These are phyloP conservation scores for Prietella phreatophila DNA, from an alignment of 2,113 vertebrate species.

Conservation along the genomic window DNA sequence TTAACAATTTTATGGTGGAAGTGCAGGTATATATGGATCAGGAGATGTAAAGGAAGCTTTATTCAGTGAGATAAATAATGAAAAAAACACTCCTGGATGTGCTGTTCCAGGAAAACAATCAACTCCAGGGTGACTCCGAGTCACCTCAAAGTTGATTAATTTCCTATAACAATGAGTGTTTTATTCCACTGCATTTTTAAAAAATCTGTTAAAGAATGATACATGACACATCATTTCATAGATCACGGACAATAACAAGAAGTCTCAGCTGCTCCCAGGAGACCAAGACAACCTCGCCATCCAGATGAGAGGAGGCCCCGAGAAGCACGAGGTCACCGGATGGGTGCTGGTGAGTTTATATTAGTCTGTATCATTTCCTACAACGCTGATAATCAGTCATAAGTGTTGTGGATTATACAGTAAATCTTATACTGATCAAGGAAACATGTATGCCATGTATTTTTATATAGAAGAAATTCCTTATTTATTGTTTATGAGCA, in stretches of 20 bases:
- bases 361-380: not conserved
- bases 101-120: not conserved
- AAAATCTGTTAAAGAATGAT: not conserved
- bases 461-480: not conserved
- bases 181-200: not conserved
- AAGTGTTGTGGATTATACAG: not conserved
- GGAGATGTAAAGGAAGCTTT: no score
- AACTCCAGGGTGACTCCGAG: not conserved
- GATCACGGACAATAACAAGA: constrained; percentile 65
- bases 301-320: constrained; percentile 89
- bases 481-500: not conserved
- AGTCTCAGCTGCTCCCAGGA: constrained; percentile 83
- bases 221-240: constrained; percentile 26
- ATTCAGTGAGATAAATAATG: not conserved
- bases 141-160: no score
- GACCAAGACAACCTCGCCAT: constrained; percentile 90
- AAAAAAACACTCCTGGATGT: not conserved
- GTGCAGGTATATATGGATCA: no score
- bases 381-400: not conserved
- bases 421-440: not conserved
- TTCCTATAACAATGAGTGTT: not conserved
- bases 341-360: constrained; percentile 85
- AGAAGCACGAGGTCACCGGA: constrained; percentile 93
- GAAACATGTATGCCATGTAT: not conserved
- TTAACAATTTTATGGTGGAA: no score